Evolutionary conservation across 2,888 invertebrate species (phyloP), one percentile per base, ranked within the genome.

Genomic region (Nomada lathburiana): DNA sequence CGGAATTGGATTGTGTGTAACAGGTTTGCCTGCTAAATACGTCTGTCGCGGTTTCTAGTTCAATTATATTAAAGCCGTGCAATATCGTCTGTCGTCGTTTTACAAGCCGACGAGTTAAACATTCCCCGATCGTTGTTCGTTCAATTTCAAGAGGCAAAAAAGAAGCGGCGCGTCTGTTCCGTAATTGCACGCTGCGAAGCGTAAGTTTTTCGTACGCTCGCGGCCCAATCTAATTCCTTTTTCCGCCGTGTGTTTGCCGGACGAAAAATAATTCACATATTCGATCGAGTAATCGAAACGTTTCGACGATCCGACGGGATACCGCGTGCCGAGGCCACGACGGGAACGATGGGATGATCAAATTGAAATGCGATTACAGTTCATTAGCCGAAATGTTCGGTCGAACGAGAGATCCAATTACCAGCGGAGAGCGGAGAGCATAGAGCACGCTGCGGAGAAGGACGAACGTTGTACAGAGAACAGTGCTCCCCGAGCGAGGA

Each of bases 291-390:
- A 55, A 63, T 72, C 72, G 63, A 79, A 77, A 80, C 69, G 73
- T 62, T 74, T 68, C 67, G 74, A 0, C 63, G 64, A 70, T 76
- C 59, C 60, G 53, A 23, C 16, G 36, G 53, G 55, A 70, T 76
- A 64, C 77, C 60, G 60, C 59, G 68, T 55, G n/a, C 47, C 59
- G 60, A 47, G 50, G 53, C 70, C 63, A 59, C 62, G 73, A 73
- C 53, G 67, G 52, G 69, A 83, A 71, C 80, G 72, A 53, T 59
- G 67, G 62, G 57, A 70, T 76, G 80, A 85, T 86, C 74, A 75
- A 72, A 85, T 86, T 83, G 85, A 86, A 86, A 85, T 78, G 76
- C 67, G 83, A 85, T 86, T 85, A 76, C 76, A 83, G 80, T 84
- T 86, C 83, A 86, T 83, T 86, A 82, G 74, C 68, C 68, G 77